Conservation (phyloP, 1,140 invertebrate genomes). For the Drosophila tristis region DNA sequence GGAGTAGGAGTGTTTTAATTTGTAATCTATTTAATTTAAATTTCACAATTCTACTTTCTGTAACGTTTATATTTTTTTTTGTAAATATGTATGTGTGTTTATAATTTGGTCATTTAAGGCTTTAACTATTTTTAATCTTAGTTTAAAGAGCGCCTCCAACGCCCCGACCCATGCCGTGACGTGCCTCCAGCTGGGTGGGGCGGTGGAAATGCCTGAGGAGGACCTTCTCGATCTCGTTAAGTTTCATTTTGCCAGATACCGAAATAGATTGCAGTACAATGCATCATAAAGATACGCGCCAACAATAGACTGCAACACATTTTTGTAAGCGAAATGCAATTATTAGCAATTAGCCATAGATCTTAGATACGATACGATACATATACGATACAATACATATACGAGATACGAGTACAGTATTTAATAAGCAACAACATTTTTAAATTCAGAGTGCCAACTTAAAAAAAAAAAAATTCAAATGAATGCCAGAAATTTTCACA, state of each 20-base stretch:
- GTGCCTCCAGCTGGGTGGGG: no score
- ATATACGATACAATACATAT: no score
- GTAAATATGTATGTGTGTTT: constrained; percentile 68
- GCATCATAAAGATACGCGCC: constrained; percentile 27
- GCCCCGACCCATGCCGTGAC: neutral
- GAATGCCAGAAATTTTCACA: neutral
- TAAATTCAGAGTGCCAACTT: constrained; percentile 67
- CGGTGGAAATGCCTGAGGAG: constrained; percentile 8
- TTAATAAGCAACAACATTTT: constrained; percentile 22
- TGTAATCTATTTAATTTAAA: constrained; percentile 17
- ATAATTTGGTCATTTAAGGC: constrained; percentile 57
- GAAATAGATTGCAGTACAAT: constrained; percentile 54
- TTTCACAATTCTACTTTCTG: constrained; percentile 19
- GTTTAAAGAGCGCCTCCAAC: constrained; percentile 38
- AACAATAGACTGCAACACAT: constrained; percentile 68
- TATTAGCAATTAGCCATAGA: constrained; percentile 45
- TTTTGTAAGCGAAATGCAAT: constrained; percentile 50
- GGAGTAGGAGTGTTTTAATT: constrained; percentile 1
- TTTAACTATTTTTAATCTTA: constrained; percentile 60
- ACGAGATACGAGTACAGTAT: constrained; percentile 11
- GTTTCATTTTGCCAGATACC: constrained; percentile 71
- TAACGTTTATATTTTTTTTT: constrained; percentile 32
- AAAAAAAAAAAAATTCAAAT: constrained; percentile 22
- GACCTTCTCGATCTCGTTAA: constrained; percentile 71
- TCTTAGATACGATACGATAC: constrained; percentile 5